Conservation (phyloP, 2,113 vertebrate genomes). For the Poecilia latipinna region DNA sequence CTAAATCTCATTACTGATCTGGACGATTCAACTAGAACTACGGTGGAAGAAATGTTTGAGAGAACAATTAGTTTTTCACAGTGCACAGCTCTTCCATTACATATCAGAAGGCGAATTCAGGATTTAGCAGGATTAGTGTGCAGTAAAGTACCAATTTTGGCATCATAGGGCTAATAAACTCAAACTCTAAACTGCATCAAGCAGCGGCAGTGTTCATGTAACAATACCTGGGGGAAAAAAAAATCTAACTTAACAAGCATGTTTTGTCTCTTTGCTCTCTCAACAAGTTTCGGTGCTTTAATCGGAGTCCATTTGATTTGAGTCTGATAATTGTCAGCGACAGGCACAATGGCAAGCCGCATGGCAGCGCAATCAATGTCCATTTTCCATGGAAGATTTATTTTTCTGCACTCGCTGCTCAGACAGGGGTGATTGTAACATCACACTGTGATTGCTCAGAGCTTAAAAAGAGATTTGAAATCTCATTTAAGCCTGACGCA, state of each 20-base stretch:
- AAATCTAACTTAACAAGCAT: slow-evolving; percentile 2
- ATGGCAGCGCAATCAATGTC: slow-evolving; percentile 51
- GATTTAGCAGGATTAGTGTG: not conserved
- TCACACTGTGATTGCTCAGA: slow-evolving; percentile 40
- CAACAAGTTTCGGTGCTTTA: slow-evolving; percentile 18
- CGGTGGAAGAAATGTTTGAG: too few species aligned
- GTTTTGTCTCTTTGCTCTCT: not conserved
- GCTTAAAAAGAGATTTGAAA: slow-evolving; percentile 37
- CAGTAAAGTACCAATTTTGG: not conserved
- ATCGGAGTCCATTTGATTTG: slow-evolving; percentile 36
- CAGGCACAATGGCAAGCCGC: slow-evolving; percentile 35
- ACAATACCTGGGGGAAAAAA: not conserved
- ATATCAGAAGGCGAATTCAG: not conserved
- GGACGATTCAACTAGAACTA: too few species aligned
- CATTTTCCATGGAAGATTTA: slow-evolving; percentile 53
- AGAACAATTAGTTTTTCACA: not conserved
- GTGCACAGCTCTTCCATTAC: not conserved
- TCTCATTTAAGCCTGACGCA: not conserved
- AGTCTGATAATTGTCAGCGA: slow-evolving; percentile 33
- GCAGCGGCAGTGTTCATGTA: not conserved
- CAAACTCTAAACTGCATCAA: slow-evolving; percentile 1
- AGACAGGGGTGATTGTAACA: slow-evolving; percentile 13
- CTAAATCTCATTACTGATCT: not conserved
- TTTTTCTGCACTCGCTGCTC: slow-evolving; percentile 22
- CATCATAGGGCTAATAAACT: not conserved